Conservation (phyloP, 2,113 vertebrate genomes). For the Natator depressus region DNA sequence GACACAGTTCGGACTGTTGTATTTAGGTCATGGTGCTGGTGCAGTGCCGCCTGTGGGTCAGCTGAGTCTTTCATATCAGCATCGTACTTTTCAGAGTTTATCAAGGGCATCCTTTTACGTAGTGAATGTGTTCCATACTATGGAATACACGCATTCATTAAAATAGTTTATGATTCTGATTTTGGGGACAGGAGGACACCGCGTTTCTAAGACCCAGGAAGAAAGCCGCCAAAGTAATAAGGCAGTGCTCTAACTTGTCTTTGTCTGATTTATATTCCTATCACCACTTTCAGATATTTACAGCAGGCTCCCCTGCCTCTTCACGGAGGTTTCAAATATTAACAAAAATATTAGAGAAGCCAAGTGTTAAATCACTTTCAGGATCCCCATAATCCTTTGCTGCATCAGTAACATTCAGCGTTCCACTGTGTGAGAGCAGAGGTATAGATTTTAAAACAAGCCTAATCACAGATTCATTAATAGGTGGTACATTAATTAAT, state of each 20-base stretch:
- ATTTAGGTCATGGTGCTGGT: neutral
- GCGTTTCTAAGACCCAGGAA: slow-evolving; percentile 42
- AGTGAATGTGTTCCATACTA: neutral
- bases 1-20: slow-evolving; percentile 28
- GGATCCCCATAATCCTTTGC: slow-evolving; percentile 25
- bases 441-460: slow-evolving; percentile 73
- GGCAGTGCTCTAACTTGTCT: neutral
- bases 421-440: slow-evolving; percentile 31
- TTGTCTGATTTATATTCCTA: neutral
- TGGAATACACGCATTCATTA: neutral
- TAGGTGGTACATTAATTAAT: slow-evolving; percentile 64
- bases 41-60: neutral
- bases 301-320: neutral
- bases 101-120: fast-evolving
- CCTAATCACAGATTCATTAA: slow-evolving; percentile 75
- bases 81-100: neutral
- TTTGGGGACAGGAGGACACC: neutral
- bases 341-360: neutral
- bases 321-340: neutral
- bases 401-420: slow-evolving; percentile 23
- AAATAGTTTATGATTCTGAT: neutral
- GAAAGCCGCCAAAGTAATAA: neutral
- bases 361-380: slow-evolving; percentile 54
- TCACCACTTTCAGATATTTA: neutral
- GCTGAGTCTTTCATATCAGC: neutral